Evolutionary conservation across 1,140 invertebrate species (phyloP).

Genomic region (Ceratina australensis): DNA sequence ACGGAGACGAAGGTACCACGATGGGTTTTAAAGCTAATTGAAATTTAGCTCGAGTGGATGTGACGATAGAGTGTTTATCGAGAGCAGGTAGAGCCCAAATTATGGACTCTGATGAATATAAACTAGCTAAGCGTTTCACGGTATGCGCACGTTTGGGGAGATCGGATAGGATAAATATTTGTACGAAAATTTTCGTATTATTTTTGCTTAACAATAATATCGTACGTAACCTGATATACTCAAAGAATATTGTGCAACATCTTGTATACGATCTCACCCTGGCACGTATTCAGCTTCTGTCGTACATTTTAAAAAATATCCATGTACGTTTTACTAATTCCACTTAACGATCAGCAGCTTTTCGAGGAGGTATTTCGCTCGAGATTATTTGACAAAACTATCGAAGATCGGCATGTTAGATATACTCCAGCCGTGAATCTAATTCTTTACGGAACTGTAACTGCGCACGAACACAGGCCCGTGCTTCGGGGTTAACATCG

Average conservation of each 20-base stretch:
- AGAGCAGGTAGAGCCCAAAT: constrained; percentile 1
- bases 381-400: neutral
- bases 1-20: neutral
- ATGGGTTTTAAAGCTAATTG: neutral
- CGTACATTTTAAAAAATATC: too few relatives aligned
- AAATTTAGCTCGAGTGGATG: neutral
- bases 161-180: constrained; percentile 3
- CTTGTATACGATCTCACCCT: neutral
- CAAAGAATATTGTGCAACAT: neutral
- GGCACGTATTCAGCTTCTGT: too few relatives aligned
- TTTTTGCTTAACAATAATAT: neutral
- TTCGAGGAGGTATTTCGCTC: too few relatives aligned
- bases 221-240: too few relatives aligned
- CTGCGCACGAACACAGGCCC: neutral
- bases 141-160: neutral
- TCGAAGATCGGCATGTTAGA: neutral
- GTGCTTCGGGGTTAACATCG: constrained; percentile 11
- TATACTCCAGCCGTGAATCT: neutral
- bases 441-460: neutral
- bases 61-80: constrained; percentile 4
- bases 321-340: too few relatives aligned
- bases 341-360: too few relatives aligned
- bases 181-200: neutral
- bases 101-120: constrained; percentile 2
- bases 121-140: constrained; percentile 22